Base-by-base conservation (phyloP, 2,113 vertebrate species). In the Cariama cristata region DNA sequence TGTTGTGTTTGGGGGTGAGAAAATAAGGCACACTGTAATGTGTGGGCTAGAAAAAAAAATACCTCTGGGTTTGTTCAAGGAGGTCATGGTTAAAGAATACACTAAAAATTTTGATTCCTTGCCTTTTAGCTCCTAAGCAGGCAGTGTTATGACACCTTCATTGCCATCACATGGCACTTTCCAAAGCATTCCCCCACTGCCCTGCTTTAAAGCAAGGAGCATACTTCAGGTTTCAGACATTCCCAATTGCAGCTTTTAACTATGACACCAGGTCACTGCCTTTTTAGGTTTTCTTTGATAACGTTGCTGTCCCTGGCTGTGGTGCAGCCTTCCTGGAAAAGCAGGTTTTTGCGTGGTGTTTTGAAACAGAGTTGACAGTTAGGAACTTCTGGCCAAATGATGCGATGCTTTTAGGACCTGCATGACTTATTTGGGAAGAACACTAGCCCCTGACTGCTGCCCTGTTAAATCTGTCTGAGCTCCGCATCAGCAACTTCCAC, bases 241-340 rank as follows among this genome's bases (percentile, higher is more conserved):
- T 63, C 10, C 27, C 17, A 8, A 1, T 13, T 53, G 56, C 30
- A 85, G 63, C 24, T 56, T 84, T 47, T 8, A 33, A 11, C 35
- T 24, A 1, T 6, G 5, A 18, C 3, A 3, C 8, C 6, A 0
- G 0, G 21, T 42, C 40, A 10, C 50, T 22, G 38, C 20, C 45
- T 50, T 11, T 12, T 35, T n/a, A 45, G 6, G 5, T 38, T 26
- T 58, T 9, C 23, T 12, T 5, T 21, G 20, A 1, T 7, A 12
- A 3, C 0, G 0, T 19, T 11, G 4, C 58, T 68, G 32, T 22
- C 20, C 8, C 19, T 60, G 68, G 42, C 42, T 60, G 45, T 5
- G 26, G 28, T 4, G 16, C 32, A 58, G 15, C 35, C 59, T 45
- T 44, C 45, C 30, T 52, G 60, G 40, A 58, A 74, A 80, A 47